A percentile compares a stretch with the other conserved stretches of the same genome.
Evolutionary conservation across 2,888 invertebrate species (phyloP).

Genomic region (Fragum sueziense): DNA sequence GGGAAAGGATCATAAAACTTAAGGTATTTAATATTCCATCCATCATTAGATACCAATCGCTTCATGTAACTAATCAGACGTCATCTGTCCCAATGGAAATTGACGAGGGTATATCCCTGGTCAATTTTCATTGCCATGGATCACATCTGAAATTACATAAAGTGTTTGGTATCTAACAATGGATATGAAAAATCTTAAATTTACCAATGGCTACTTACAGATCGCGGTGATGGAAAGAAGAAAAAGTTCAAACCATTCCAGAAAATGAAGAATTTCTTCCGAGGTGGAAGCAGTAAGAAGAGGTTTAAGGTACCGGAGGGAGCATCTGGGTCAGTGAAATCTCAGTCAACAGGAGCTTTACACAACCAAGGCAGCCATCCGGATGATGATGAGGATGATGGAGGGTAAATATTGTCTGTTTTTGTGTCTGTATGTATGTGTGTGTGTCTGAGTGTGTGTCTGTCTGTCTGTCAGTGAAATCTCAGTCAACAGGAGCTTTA

Average conservation of each 20-base stretch:
- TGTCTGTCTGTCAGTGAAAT: constrained; percentile 47
- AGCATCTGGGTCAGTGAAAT: constrained; percentile 61
- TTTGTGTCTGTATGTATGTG: background rate
- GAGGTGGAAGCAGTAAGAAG: constrained; percentile 67
- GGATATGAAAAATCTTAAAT: too few species aligned
- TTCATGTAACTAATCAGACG: too few species aligned
- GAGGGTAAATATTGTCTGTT: constrained; percentile 63
- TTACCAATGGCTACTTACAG: constrained; percentile 25
- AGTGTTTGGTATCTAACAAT: too few species aligned
- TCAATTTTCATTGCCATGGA: too few species aligned
- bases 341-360: constrained; percentile 71
- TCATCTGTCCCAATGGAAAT: too few species aligned
- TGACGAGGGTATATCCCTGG: too few species aligned
- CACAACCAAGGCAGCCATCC: constrained; percentile 44
- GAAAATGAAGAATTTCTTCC: constrained; percentile 73
- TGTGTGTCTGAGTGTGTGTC: background rate
- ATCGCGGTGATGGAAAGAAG: constrained; percentile 65
- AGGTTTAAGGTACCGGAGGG: constrained; percentile 66
- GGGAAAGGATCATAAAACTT: too few species aligned
- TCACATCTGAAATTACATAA: too few species aligned
- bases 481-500: constrained; percentile 71
- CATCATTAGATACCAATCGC: too few species aligned
- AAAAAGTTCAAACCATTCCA: constrained; percentile 75
- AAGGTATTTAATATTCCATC: too few species aligned
- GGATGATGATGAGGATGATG: constrained; percentile 70